These are phyloP conservation scores for Apodemia mormo DNA, from an alignment of 2,888 invertebrate species.

Conservation along the genomic window DNA sequence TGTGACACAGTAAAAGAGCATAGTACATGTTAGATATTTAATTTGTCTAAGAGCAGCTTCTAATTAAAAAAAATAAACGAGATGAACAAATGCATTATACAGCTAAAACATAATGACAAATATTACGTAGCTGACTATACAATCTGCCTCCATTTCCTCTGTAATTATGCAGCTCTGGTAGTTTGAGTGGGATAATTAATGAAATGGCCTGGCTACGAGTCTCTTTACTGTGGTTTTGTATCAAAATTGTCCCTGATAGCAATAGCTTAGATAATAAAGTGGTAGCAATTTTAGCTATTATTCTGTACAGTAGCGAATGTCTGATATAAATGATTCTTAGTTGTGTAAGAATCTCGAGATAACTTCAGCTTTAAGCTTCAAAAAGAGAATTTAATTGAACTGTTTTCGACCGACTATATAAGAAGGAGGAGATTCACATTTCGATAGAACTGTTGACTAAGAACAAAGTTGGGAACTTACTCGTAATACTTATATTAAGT, in stretches of 20 bases:
- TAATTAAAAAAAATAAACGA: neutral
- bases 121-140: slow-evolving; percentile 18
- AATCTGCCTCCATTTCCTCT: slow-evolving; percentile 11
- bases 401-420: too few relatives aligned
- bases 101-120: slow-evolving; percentile 13
- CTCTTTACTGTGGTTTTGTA: slow-evolving; percentile 18
- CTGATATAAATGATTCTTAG: slow-evolving; percentile 1
- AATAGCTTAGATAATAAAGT: slow-evolving; percentile 18
- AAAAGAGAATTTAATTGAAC: neutral
- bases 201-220: slow-evolving; percentile 16
- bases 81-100: neutral
- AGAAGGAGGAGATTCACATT: too few relatives aligned
- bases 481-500: too few relatives aligned
- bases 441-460: too few relatives aligned
- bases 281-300: slow-evolving; percentile 17
- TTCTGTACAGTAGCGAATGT: slow-evolving; percentile 9
- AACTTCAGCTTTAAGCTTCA: neutral
- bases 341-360: neutral
- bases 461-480: too few relatives aligned
- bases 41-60: neutral
- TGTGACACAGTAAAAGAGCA: too few relatives aligned
- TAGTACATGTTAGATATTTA: too few relatives aligned
- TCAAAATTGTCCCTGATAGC: slow-evolving; percentile 16
- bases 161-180: slow-evolving; percentile 17
- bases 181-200: slow-evolving; percentile 18